Evolutionary conservation across 2,797 vertebrate species (phyloP).

Genomic region (Takifugu rubripes): DNA sequence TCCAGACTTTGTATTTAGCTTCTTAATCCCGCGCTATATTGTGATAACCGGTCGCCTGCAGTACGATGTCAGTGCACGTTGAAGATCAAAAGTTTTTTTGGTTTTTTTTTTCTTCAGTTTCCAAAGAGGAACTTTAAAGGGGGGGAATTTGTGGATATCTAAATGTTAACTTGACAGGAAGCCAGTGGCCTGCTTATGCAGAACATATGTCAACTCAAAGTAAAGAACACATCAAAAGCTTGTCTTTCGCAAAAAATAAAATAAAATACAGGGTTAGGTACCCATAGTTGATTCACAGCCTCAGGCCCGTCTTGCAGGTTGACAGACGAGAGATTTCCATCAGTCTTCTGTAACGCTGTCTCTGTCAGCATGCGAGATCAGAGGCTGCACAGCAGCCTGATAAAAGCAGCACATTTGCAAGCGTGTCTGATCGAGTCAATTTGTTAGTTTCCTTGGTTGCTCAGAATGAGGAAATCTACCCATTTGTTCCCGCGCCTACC

Average conservation of each 20-base stretch:
- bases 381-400: conserved; percentile 42
- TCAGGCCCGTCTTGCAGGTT: conserved; percentile 45
- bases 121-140: conserved; percentile 27
- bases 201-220: conserved; percentile 39
- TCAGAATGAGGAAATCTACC: conserved; percentile 39
- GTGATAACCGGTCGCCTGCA: conserved; percentile 54
- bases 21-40: conserved; percentile 59
- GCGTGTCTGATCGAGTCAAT: conserved; percentile 51
- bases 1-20: conserved; percentile 60
- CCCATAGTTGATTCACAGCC: conserved; percentile 20
- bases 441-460: conserved; percentile 47
- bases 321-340: conserved; percentile 51
- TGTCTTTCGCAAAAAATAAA: conserved; percentile 14
- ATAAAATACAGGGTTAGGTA: conserved; percentile 21
- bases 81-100: conserved; percentile 37
- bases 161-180: conserved; percentile 11
- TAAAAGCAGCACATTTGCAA: conserved; percentile 44
- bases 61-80: conserved; percentile 51
- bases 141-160: conserved; percentile 27
- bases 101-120: conserved; percentile 11
- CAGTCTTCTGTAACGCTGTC: conserved; percentile 19
- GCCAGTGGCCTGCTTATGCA: conserved; percentile 23
- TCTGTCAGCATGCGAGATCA: conserved; percentile 54
- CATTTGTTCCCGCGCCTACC: conserved; percentile 26
- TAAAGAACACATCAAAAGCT: conserved; percentile 41